Conservation (phyloP, 2,113 vertebrate genomes). For the Mixornis gularis region DNA sequence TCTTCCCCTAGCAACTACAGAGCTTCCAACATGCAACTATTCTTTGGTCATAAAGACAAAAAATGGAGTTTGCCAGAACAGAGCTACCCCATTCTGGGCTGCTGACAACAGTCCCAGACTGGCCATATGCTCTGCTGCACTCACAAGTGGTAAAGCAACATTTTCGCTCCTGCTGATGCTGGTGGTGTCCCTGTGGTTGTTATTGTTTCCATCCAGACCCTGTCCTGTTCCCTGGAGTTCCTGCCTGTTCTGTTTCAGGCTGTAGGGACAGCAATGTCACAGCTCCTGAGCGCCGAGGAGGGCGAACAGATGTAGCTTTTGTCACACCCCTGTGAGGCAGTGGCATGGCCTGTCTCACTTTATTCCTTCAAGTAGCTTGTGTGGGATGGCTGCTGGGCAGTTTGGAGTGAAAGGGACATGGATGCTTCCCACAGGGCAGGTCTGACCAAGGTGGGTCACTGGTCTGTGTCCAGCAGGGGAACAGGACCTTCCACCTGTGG, state of each 20-base stretch:
- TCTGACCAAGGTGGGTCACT: background rate
- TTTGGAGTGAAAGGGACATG: background rate
- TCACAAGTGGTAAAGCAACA: conserved; percentile 63
- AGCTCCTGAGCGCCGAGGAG: background rate
- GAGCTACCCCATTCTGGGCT: conserved; percentile 56
- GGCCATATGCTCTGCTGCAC: conserved; percentile 65
- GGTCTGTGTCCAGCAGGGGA: fast-evolving
- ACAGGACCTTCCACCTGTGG: background rate
- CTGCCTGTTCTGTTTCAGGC: conserved; percentile 14
- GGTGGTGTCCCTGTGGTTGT: conserved; percentile 29
- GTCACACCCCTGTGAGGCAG: background rate
- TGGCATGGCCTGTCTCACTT: background rate
- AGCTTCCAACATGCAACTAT: conserved; percentile 56
- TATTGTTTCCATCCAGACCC: conserved; percentile 14
- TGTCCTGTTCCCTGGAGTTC: conserved; percentile 35
- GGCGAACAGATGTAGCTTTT: conserved; percentile 18
- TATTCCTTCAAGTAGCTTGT: background rate
- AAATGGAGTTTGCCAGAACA: conserved; percentile 38
- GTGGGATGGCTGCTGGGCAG: fast-evolving
- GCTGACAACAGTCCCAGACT: conserved; percentile 61
- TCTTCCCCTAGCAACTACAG: conserved; percentile 58
- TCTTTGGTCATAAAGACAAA: conserved; percentile 57
- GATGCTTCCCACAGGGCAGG: background rate
- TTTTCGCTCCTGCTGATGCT: conserved; percentile 60
- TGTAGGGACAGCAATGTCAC: background rate